A percentile compares a stretch with the other conserved stretches of the same genome.
phyloP scores from a whole-genome alignment of 2,797 vertebrate genomes.

The Ispidina lecontei region DNA sequence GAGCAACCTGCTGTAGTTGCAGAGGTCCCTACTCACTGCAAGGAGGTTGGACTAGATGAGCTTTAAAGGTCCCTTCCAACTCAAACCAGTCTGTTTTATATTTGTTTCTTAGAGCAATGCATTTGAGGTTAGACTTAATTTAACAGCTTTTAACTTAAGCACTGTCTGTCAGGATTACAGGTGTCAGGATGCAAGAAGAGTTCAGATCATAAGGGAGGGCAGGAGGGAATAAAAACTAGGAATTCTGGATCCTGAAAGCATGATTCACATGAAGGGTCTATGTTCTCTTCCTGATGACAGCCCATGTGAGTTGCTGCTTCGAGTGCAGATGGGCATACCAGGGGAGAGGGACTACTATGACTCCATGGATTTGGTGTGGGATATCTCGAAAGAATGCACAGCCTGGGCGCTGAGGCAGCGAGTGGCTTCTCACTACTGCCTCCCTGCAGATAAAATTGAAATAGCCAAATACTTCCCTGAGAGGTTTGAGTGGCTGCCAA shows the following conservation, averaged over 20 bases:
- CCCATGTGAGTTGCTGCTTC: conserved; percentile 86
- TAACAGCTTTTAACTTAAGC: background rate
- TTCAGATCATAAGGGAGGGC: background rate
- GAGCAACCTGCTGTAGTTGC: background rate
- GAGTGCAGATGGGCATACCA: conserved; percentile 86
- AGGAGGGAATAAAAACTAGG: background rate
- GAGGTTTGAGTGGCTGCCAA: conserved; percentile 89
- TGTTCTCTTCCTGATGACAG: conserved; percentile 46
- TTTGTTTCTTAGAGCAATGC: background rate
- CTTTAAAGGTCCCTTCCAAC: background rate
- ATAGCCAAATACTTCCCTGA: conserved; percentile 92
- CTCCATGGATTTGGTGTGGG: conserved; percentile 87
- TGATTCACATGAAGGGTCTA: background rate
- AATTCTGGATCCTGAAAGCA: background rate
- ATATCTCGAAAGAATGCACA: conserved; percentile 84
- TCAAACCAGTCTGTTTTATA: background rate
- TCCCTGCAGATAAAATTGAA: conserved; percentile 87
- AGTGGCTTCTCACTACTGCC: conserved; percentile 83
- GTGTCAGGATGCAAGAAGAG: background rate
- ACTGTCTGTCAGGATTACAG: background rate
- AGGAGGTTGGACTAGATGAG: background rate
- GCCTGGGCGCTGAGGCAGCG: conserved; percentile 77
- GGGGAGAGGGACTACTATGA: conserved; percentile 83
- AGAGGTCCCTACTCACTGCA: background rate
- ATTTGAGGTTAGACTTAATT: background rate